Conservation (phyloP, 2,888 invertebrate genomes). For the Macroteleia sp. region DNA sequence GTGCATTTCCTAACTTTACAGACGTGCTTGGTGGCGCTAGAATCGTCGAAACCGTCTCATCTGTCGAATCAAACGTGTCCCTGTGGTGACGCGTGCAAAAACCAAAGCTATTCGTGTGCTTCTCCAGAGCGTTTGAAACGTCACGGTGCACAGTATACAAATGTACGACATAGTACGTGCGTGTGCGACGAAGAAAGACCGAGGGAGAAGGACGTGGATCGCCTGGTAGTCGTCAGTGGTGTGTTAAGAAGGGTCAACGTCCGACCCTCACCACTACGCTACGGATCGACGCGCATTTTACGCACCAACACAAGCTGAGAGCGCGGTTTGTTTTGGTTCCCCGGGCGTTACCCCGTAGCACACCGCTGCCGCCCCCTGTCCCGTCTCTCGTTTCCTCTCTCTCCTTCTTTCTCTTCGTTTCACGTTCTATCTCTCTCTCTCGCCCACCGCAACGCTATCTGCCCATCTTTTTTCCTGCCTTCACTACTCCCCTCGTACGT, state of each 20-base stretch:
- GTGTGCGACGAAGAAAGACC: slow-evolving; percentile 49
- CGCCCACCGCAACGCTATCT: slow-evolving; percentile 31
- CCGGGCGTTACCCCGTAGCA: slow-evolving; percentile 82
- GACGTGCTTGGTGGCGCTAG: slow-evolving; percentile 6
- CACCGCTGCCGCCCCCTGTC: slow-evolving; percentile 68
- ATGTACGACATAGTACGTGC: slow-evolving; percentile 43
- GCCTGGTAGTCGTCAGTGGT: slow-evolving; percentile 69
- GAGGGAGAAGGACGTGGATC: slow-evolving; percentile 54
- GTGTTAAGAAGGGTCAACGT: slow-evolving; percentile 82
- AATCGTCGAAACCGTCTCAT: slow-evolving; percentile 4
- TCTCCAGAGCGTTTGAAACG: slow-evolving; percentile 39
- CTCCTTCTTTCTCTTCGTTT: slow-evolving; percentile 80
- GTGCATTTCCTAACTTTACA: too few relatives aligned
- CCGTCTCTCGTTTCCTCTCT: slow-evolving; percentile 68
- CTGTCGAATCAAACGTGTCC: not conserved
- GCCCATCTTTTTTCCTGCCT: slow-evolving; percentile 32
- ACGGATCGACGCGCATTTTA: slow-evolving; percentile 76
- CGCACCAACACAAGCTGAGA: slow-evolving; percentile 75
- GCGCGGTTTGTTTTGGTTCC: slow-evolving; percentile 84
- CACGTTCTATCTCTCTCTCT: slow-evolving; percentile 72
- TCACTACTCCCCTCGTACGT: slow-evolving; percentile 31
- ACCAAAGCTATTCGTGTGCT: slow-evolving; percentile 29
- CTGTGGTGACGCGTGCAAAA: slow-evolving; percentile 21
- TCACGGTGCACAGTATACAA: slow-evolving; percentile 41
- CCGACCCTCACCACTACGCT: slow-evolving; percentile 83